A percentile compares a stretch with the other conserved stretches of the same genome.
phyloP scores from a whole-genome alignment of 2,797 vertebrate genomes.

The Sebastes iracundus region DNA sequence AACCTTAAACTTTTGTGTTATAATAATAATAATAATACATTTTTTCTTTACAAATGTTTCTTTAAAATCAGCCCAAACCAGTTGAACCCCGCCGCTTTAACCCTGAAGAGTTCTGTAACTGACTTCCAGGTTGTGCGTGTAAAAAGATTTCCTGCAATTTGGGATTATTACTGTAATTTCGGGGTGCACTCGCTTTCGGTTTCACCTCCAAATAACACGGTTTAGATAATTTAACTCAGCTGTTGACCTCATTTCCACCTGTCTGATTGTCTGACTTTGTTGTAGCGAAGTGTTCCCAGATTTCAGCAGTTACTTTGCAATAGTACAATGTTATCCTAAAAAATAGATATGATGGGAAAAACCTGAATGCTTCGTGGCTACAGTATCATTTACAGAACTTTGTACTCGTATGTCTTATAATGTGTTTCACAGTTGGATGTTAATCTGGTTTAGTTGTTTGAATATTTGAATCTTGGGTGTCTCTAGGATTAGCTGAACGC shows the following conservation, averaged over 20 bases:
- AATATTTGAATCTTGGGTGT: slow-evolving; percentile 29
- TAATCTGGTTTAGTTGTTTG: neutral
- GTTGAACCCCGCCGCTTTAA: neutral
- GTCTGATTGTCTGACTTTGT: neutral
- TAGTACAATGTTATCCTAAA: neutral
- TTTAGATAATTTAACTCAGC: neutral
- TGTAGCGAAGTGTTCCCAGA: neutral
- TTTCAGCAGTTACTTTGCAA: neutral
- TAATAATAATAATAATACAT: neutral
- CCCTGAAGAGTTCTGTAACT: neutral
- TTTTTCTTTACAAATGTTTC: neutral
- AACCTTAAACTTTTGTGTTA: neutral
- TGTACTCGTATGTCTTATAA: neutral
- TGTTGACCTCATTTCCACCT: slow-evolving; percentile 2
- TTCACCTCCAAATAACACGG: neutral
- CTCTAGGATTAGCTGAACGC: slow-evolving; percentile 37
- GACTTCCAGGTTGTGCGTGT: neutral
- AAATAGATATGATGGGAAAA: neutral
- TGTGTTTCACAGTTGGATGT: neutral
- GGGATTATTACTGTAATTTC: slow-evolving; percentile 11
- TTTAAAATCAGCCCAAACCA: neutral
- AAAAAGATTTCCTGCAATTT: slow-evolving; percentile 28
- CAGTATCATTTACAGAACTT: neutral
- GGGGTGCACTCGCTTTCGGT: neutral
- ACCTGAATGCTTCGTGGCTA: neutral